Evolutionary conservation across 2,113 vertebrate genomes (phyloP).

Genomic region (Oryctolagus cuniculus): DNA sequence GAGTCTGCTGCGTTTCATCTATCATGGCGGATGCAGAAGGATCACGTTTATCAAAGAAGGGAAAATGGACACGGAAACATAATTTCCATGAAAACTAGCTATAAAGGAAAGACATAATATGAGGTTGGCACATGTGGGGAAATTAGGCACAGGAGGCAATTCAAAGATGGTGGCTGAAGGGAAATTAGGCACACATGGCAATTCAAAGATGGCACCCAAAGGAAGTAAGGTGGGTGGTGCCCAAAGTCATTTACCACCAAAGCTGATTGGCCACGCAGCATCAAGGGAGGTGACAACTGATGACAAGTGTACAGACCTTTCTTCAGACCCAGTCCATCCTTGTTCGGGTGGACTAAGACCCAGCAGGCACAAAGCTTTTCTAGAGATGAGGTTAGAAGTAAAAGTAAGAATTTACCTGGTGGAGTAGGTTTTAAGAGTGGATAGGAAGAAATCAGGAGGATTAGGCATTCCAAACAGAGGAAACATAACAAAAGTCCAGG

Average conservation of each 20-base stretch:
- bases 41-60: conserved; percentile 2
- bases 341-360: too few relatives aligned
- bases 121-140: too few relatives aligned
- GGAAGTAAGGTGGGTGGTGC: too few relatives aligned
- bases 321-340: too few relatives aligned
- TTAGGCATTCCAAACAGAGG: not conserved
- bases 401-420: conserved; percentile 13
- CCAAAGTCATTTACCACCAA: too few relatives aligned
- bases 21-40: not conserved
- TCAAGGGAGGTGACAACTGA: too few relatives aligned
- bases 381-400: not conserved
- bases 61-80: not conserved
- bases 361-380: not conserved
- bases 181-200: too few relatives aligned
- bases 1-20: not conserved
- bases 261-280: too few relatives aligned
- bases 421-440: not conserved
- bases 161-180: too few relatives aligned
- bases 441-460: not conserved
- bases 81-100: not conserved
- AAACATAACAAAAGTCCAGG: not conserved
- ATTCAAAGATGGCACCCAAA: too few relatives aligned
- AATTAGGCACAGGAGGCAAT: too few relatives aligned
- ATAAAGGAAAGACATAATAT: not conserved
- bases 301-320: too few relatives aligned